Conservation (phyloP, 1,140 invertebrate species). For the Magallana gigas region DNA sequence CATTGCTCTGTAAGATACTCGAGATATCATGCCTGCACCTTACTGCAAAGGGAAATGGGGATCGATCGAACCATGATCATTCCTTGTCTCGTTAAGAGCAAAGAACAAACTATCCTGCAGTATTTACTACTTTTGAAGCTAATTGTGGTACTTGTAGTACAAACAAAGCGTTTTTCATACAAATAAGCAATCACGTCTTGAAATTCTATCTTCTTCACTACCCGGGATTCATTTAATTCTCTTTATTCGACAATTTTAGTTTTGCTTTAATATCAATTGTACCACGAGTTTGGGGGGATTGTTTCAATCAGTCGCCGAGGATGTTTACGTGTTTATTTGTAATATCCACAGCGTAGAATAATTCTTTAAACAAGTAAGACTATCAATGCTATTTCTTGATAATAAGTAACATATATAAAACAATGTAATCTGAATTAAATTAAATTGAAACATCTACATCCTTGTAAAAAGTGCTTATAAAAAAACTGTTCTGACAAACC, state of each 20-base stretch:
- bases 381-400: too few species aligned
- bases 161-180: neutral
- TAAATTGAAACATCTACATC: too few species aligned
- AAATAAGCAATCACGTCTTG: neutral
- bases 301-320: too few species aligned
- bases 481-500: too few species aligned
- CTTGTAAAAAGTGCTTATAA: too few species aligned
- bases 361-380: too few species aligned
- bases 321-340: too few species aligned
- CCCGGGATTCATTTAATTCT: neutral
- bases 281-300: too few species aligned
- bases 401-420: too few species aligned
- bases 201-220: neutral
- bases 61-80: neutral
- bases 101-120: neutral
- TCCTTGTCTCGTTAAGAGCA: neutral
- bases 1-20: slow-evolving; percentile 12
- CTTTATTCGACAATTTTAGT: neutral
- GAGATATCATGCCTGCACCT: neutral
- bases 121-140: neutral
- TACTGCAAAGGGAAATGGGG: neutral
- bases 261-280: too few species aligned
- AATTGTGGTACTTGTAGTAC: neutral
- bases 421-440: too few species aligned
- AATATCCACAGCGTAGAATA: too few species aligned